Percentiles rank a stretch among this genome's conserved stretches.
Conservation (phyloP, 2,113 vertebrate genomes). For the Passer domesticus region DNA sequence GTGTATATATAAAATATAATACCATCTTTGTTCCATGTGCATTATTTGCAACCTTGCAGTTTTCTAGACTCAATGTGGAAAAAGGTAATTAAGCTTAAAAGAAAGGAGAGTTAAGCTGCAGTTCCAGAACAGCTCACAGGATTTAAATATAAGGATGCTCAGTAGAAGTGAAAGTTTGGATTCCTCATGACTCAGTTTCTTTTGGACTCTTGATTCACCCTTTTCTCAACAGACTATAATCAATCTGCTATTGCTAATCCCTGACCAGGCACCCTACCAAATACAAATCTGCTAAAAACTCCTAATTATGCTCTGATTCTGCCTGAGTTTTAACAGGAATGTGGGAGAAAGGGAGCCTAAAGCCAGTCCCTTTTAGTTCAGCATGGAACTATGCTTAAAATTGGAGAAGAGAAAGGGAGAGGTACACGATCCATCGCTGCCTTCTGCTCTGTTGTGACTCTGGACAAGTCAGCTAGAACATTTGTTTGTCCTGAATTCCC, state of each 20-base stretch:
- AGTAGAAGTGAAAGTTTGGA: not conserved
- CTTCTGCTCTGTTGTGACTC: not conserved
- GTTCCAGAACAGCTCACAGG: not conserved
- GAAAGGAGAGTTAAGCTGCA: not conserved
- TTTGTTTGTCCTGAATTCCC: not conserved
- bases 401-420: not conserved
- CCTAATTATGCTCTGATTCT: not conserved
- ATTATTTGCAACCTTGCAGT: not conserved
- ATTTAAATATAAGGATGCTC: not conserved
- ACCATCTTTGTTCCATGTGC: not conserved
- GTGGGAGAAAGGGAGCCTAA: not conserved
- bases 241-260: not conserved
- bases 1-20: not conserved
- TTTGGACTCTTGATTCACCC: not conserved
- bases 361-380: not conserved
- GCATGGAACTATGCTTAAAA: not conserved
- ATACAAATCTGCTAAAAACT: not conserved
- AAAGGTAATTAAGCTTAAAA: not conserved
- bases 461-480: not conserved
- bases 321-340: not conserved
- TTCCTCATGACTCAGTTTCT: not conserved
- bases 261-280: not conserved
- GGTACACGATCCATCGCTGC: rapidly evolving
- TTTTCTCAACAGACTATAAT: not conserved
- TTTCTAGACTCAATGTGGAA: not conserved